A percentile compares a stretch with the other conserved stretches of the same genome.
These are phyloP conservation scores for Pseudolaguvia tuberculata DNA, from an alignment of 2,113 vertebrate genomes.

Conservation along the genomic window DNA sequence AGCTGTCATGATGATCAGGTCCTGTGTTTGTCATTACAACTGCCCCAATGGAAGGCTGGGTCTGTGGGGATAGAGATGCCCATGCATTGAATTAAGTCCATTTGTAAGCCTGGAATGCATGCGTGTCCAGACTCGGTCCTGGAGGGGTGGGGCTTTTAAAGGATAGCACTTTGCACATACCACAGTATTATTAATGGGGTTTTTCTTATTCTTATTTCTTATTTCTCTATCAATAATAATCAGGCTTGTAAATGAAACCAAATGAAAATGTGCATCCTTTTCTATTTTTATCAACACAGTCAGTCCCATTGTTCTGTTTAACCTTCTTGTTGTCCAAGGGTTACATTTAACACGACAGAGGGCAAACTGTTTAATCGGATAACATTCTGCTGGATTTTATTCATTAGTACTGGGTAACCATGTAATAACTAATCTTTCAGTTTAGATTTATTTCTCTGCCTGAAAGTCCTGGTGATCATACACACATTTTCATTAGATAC, in stretches of 20 bases:
- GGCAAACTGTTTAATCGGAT: no score
- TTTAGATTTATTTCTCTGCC: neutral
- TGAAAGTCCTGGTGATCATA: neutral
- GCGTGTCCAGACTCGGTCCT: no score
- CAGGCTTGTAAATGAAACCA: no score
- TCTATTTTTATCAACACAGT: no score
- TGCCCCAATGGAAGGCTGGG: conserved; percentile 54
- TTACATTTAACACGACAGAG: no score
- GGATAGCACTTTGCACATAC: conserved; percentile 31
- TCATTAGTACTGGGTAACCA: neutral
- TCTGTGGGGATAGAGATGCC: conserved; percentile 25
- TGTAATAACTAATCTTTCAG: neutral
- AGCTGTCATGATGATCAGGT: conserved; percentile 69
- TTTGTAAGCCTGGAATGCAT: neutral
- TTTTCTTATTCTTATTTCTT: neutral
- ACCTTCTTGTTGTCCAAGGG: no score
- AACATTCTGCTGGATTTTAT: neutral
- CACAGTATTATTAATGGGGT: neutral
- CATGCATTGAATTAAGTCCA: conserved; percentile 12
- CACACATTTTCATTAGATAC: neutral
- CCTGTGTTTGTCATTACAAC: conserved; percentile 68
- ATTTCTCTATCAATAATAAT: no score
- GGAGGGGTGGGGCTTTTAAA: neutral
- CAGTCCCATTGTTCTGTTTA: no score
- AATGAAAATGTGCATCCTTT: no score